Conservation (phyloP, 2,888 invertebrate genomes). For the Chaitophorus viminalis region DNA sequence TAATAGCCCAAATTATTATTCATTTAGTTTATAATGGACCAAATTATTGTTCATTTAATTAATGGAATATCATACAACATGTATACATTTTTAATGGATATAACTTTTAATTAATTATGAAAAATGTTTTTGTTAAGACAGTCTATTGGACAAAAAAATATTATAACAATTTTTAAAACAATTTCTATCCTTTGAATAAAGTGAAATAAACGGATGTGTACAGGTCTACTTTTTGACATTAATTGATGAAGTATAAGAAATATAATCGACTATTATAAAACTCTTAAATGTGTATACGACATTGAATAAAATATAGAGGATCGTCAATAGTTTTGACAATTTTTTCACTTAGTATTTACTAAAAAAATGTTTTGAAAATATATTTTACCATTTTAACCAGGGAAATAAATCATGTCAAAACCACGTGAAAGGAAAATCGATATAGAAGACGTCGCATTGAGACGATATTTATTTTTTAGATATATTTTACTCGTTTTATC, state of each 20-base stretch:
- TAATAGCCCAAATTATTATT: background rate
- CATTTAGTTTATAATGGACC: background rate
- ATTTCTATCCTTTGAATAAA: background rate
- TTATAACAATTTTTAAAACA: background rate
- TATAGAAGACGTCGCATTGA: background rate
- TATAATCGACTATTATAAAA: background rate
- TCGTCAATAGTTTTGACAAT: background rate
- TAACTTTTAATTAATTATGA: background rate
- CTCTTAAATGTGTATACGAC: background rate
- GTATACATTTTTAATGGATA: background rate
- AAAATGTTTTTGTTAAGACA: background rate
- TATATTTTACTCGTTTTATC: background rate
- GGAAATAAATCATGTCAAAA: background rate
- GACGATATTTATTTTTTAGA: background rate
- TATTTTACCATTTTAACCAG: background rate
- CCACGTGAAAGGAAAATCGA: background rate
- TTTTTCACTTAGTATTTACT: background rate
- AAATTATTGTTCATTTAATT: constrained; percentile 8
- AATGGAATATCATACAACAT: background rate
- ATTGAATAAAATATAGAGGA: background rate
- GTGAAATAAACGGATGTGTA: background rate
- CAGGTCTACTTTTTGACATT: background rate
- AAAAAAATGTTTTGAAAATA: background rate
- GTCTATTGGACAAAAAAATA: background rate
- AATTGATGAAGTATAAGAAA: background rate